Conservation (phyloP, 2,113 vertebrate genomes). For the Callithrix jacchus region DNA sequence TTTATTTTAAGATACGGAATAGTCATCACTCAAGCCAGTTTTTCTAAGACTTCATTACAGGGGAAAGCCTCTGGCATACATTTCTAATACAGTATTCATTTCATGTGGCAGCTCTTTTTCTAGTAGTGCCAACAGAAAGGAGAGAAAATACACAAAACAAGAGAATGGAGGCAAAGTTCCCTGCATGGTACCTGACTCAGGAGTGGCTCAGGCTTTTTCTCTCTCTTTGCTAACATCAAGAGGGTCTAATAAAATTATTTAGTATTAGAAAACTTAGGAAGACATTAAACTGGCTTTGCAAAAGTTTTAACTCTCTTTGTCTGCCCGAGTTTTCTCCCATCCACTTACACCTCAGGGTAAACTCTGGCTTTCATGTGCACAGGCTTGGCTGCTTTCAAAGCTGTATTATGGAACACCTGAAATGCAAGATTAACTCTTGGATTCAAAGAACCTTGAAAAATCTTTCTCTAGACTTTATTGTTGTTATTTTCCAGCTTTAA, state of each 20-base stretch:
- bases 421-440: not conserved
- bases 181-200: not conserved
- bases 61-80: not conserved
- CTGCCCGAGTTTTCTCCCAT: not conserved
- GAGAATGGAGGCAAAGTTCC: not conserved
- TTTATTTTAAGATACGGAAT: slow-evolving; percentile 19
- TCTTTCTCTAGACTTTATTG: not conserved
- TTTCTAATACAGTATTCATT: not conserved
- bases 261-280: not conserved
- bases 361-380: not conserved
- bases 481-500: not conserved
- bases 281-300: not conserved
- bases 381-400: not conserved
- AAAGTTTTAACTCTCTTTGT: not conserved
- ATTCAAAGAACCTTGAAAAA: not conserved
- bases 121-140: not conserved
- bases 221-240: not conserved
- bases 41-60: not conserved
- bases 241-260: not conserved
- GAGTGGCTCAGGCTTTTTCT: not conserved
- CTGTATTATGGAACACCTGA: not conserved
- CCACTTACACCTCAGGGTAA: not conserved
- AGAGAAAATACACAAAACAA: not conserved
- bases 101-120: not conserved
- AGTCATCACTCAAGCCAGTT: not conserved